A percentile compares a stretch with the other conserved stretches of the same genome.
Conservation (phyloP, 2,888 invertebrate genomes). For the Cryptocephalus moraei region DNA sequence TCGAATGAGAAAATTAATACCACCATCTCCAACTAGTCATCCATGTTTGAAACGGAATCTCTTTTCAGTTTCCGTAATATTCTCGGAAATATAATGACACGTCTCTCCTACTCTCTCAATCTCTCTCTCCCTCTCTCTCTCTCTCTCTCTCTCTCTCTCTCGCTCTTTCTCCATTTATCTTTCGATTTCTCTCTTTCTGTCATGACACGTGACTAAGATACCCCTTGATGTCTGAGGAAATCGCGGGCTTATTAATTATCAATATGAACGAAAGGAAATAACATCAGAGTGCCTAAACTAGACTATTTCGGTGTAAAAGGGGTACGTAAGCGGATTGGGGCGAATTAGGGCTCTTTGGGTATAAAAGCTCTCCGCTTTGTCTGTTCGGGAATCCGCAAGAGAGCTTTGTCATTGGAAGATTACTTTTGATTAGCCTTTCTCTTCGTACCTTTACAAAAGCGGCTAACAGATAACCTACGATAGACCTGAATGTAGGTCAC, state of each 20-base stretch:
- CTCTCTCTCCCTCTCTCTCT: no score
- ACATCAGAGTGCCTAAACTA: slow-evolving; percentile 14
- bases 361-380: slow-evolving; percentile 25
- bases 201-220: no score
- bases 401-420: slow-evolving; percentile 27
- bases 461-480: slow-evolving; percentile 15
- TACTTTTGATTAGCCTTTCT: slow-evolving; percentile 26
- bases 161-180: no score
- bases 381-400: slow-evolving; percentile 18
- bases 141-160: no score
- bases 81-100: no score
- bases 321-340: slow-evolving; percentile 1
- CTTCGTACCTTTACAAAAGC: slow-evolving; percentile 16
- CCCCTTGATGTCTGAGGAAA: no score
- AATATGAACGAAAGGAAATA: slow-evolving; percentile 16
- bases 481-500: not conserved
- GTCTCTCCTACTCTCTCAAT: no score
- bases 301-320: slow-evolving; percentile 11
- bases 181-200: no score
- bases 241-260: slow-evolving; percentile 16
- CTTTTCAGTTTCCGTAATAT: no score
- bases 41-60: no score
- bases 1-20: no score
- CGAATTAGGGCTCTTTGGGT: slow-evolving; percentile 20
- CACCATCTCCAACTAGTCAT: no score